phyloP scores from a whole-genome alignment of 2,113 vertebrate species.

The Xerus inauris region DNA sequence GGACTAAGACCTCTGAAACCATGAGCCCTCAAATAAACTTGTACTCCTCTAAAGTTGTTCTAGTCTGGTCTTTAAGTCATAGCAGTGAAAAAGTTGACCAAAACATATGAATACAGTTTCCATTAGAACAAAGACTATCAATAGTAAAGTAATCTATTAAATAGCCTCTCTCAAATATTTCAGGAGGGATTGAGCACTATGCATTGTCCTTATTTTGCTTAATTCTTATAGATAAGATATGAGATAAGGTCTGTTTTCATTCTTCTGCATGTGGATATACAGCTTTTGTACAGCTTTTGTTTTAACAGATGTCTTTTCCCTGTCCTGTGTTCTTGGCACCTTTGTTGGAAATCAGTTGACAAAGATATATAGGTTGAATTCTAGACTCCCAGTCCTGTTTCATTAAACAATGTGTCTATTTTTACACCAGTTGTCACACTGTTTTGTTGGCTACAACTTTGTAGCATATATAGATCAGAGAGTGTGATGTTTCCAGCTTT shows the following conservation, averaged over 20 bases:
- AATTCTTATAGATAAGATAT: background rate
- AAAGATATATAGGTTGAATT: background rate
- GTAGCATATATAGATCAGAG: background rate
- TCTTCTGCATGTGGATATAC: background rate
- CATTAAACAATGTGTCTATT: background rate
- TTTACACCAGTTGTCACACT: background rate
- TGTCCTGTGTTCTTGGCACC: background rate
- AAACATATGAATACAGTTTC: background rate
- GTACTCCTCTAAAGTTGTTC: too few relatives aligned
- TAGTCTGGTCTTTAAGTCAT: too few relatives aligned
- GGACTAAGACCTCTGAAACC: too few relatives aligned
- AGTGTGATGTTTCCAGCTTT: background rate
- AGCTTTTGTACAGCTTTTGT: background rate
- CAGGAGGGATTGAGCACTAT: background rate
- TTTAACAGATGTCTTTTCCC: background rate
- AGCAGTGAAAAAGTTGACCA: too few relatives aligned
- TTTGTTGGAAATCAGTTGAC: background rate
- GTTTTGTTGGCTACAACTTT: background rate
- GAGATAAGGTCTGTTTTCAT: background rate
- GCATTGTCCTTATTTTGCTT: constrained; percentile 1
- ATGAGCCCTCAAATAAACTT: too few relatives aligned
- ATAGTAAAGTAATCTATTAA: constrained; percentile 20
- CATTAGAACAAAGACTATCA: constrained; percentile 3
- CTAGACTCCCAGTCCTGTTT: background rate
- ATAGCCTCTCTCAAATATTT: background rate